Evolutionary conservation across 2,797 vertebrate genomes (phyloP), one percentile per base, ranked within the genome.

Genomic region (Nannoperca obscura): DNA sequence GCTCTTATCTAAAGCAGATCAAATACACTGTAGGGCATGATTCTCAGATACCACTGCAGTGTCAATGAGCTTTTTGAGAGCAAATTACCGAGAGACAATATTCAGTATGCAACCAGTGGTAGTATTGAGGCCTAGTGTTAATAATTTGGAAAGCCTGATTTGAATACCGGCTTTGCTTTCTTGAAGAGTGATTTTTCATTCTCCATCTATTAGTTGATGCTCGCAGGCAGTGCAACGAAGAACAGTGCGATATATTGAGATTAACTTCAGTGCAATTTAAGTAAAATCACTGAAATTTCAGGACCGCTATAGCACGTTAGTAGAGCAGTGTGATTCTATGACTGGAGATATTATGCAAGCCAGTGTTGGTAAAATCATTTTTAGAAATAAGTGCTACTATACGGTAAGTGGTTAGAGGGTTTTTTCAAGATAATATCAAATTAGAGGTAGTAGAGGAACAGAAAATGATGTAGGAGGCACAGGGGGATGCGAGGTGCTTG

Each of bases 211-310:
- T 52, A 74, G 30, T 38, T 22, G 59, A 52, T 46, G 46, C 50
- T 60, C 54, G n/a, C 1, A n/a, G 1, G 6, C 24, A 70, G 22
- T 4, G n/a, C 44, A 66, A 10, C 5, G 10, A 2, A 36, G 27
- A 50, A 22, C 3, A 27, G n/a, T 46, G 38, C 6, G 52, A 7
- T 2, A 8, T 17, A 30, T 34, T 20, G 27, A 61, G 12, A 53
- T 36, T 60, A 50, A 68, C 54, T 63, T 64, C 44, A 55, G 20
- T 60, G 72, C 60, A 60, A 59, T 81, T 60, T 27, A 30, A 63
- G 19, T 27, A 57, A 67, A 77, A 50, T 47, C 15, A 7, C 10
- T 20, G 24, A 44, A 76, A 32, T 63, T 34, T 47, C 20, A 5
- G 2, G 19, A 17, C 20, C 36, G 5, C 10, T 0, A 46, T 19